Evolutionary conservation across 53 echinoderm and acorn worm genomes (phyloP), one percentile per base, ranked within the genome.

Genomic region (Echinometra lucunter): DNA sequence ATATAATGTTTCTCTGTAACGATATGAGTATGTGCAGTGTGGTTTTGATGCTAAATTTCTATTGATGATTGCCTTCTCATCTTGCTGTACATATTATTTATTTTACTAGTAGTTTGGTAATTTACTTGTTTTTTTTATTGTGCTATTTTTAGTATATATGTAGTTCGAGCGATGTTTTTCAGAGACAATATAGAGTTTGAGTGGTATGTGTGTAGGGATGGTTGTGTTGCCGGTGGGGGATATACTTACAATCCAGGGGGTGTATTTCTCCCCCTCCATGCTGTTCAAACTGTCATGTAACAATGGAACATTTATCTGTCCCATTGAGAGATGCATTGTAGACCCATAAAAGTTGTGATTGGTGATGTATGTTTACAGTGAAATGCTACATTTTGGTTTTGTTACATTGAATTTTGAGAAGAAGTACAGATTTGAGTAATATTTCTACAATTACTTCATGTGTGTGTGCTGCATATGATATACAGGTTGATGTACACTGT

Each of bases 191-290:
- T 78, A 78, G 38, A 19, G 15, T 78, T 18, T 42, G 34, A 21
- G 38, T 78, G 17, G 19, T 78, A 21, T 11, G 3, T 78, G 42
- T 78, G 40, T 19, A 78, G 38, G 42, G 42, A 38, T 42, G 32
- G 72, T 42, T 78, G 42, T 78, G 42, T n/a, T 42, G 35, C 78
- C 38, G 75, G 34, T 28, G 9, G 42, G 42, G 78, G 42, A 78
- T 1, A 40, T 23, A 23, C 78, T 16, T 0, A 78, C 78, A 78
- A 21, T 42, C 78, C 78, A 78, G 78, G 78, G 78, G 78, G 78
- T 75, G 75, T 42, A 40, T 78, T 42, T 78, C n/a, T 78, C 17
- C 42, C 78, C 78, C 78, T 78, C 78, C n/a, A n/a, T n/a, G n/a
- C n/a, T n/a, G n/a, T 42, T 30, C 21, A 78, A 21, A 78, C 7